Evolutionary conservation across 2,888 invertebrate genomes (phyloP), one percentile per base, ranked within the genome.

Genomic region (Drepanosiphum platanoidis): DNA sequence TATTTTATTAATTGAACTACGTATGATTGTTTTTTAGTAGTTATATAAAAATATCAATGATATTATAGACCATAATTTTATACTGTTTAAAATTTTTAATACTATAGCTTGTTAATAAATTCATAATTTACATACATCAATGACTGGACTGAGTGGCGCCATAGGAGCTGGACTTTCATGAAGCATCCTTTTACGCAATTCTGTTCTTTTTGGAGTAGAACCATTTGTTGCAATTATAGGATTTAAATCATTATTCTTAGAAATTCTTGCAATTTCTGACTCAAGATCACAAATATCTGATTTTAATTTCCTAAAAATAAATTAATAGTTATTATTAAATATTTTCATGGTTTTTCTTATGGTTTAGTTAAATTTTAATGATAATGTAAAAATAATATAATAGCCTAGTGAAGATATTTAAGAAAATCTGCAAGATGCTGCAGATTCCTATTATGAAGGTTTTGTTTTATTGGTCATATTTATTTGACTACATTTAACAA

Each of bases 301-400:
- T 86, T 87, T 86, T 70, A 87, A 75, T 82, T 86, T 87, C 9
- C 87, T 87, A 75, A 15, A 66, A 71, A 27, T 15, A n/a, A 70
- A 58, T 30, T 9, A 64, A 27, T 64, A 27, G 13, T 5, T 27
- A n/a, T 70, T 34, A 68, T 32, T 3, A 71, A 66, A 27, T 27
- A 46, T 46, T 52, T 18, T 5, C n/a, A 27, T 7, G 30, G 13
- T 74, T 74, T 8, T 39, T 18, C 22, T 46, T 46, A 30, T 39
- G 15, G 4, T 22, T 70, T 11, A 3, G 22, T 8, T 70, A 70
- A 70, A 34, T 5, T 70, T n/a, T n/a, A n/a, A n/a, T 27, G 46
- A 75, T 34, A 13, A 39, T 8, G 61, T 11, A 27, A 61, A 27
- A 61, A 61, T 3, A 52, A 52, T 52, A 5, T 52, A 18, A 52